Evolutionary conservation across 92 coral and sea anemone species (phyloP).

Genomic region (Desmophyllum pertusum): DNA sequence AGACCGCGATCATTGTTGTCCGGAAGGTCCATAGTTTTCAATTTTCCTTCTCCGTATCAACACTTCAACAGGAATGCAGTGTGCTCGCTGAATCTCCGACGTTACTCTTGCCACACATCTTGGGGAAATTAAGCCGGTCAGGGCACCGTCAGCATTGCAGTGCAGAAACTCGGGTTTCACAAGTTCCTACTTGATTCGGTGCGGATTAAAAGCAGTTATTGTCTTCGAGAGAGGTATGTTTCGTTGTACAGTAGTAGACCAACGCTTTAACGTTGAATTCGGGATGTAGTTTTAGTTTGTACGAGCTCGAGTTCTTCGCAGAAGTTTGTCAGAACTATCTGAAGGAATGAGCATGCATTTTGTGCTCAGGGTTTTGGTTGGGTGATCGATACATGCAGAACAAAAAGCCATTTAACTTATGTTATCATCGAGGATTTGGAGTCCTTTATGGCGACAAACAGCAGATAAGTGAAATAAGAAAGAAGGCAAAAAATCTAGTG

Average conservation of each 20-base stretch:
- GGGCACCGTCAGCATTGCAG: background rate
- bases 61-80: background rate
- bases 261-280: background rate
- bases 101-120: background rate
- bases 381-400: background rate
- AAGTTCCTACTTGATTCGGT: background rate
- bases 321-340: background rate
- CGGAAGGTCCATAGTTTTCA: background rate
- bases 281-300: background rate
- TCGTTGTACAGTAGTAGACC: background rate
- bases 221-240: slow-evolving; percentile 15
- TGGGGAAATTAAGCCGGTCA: background rate
- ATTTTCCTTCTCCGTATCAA: background rate
- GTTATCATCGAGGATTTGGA: background rate
- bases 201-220: background rate
- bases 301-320: background rate
- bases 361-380: background rate
- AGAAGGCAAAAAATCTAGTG: background rate
- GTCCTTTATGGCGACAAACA: background rate
- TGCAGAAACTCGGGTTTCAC: background rate
- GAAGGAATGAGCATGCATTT: background rate
- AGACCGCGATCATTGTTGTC: background rate
- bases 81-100: no score
- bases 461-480: background rate
- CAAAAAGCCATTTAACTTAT: background rate